These are phyloP conservation scores for Sylvicola fuscatus DNA, from an alignment of 2,888 invertebrate species.

Conservation along the genomic window DNA sequence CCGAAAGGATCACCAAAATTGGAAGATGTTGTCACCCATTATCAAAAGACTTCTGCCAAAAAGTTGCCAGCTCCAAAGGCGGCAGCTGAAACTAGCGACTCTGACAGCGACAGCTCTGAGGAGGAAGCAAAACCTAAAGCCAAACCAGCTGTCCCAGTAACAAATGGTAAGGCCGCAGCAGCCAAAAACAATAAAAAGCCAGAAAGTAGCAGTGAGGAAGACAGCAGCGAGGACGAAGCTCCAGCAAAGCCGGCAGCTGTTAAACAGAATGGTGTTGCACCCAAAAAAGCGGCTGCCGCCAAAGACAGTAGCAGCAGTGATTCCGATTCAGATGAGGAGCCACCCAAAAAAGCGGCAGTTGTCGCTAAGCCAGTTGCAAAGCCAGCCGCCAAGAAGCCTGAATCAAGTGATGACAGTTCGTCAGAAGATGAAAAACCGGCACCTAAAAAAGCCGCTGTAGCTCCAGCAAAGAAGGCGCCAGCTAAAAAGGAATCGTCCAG, in stretches of 20 bases:
- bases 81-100: conserved; percentile 12
- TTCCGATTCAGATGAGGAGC: conserved; percentile 8
- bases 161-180: conserved; percentile 10
- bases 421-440: conserved; percentile 12
- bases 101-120: conserved; percentile 5
- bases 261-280: background rate
- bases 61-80: conserved; percentile 9
- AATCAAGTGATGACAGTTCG: conserved; percentile 24
- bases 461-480: conserved; percentile 8
- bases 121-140: conserved; percentile 12
- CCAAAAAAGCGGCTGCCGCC: background rate
- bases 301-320: background rate
- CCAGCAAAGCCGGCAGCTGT: background rate
- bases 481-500: conserved; percentile 9
- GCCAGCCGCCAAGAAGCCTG: conserved; percentile 14
- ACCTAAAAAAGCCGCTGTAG: conserved; percentile 8
- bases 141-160: conserved; percentile 11
- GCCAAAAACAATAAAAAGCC: conserved; percentile 2
- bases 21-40: conserved; percentile 11
- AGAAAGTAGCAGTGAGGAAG: conserved; percentile 8
- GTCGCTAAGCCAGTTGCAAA: background rate
- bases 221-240: conserved; percentile 2
- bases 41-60: conserved; percentile 14
- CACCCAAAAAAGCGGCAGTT: conserved; percentile 8
- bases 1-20: conserved; percentile 10